Conservation (phyloP, 2,888 invertebrate genomes). For the Monoplex corrugatus region DNA sequence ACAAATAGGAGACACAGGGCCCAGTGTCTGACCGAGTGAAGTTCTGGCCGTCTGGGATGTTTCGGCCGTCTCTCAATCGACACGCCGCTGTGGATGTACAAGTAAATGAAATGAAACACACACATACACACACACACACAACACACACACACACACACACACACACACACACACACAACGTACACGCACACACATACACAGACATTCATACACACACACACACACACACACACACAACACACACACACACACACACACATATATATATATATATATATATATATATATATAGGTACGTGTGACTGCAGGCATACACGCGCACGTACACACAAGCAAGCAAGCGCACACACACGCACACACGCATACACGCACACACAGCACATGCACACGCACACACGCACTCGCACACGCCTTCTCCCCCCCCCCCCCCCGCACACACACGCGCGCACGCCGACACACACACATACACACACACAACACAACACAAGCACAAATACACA, state of each 20-base stretch:
- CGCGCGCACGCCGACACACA: background rate
- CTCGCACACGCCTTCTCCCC: background rate
- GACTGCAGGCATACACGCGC: background rate
- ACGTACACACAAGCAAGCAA: background rate
- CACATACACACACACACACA: background rate
- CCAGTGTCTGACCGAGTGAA: constrained; percentile 38
- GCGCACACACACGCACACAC: constrained; percentile 23
- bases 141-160: background rate
- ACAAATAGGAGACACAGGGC: constrained; percentile 40
- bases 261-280: background rate
- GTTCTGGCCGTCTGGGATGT: constrained; percentile 33
- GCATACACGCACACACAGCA: background rate
- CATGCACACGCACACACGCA: constrained; percentile 29
- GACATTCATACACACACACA: background rate
- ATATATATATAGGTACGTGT: background rate
- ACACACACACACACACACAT: background rate
- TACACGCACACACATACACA: background rate
- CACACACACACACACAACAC: constrained; percentile 16
- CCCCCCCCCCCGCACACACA: background rate
- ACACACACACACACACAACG: background rate
- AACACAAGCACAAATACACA: background rate
- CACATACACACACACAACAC: background rate
- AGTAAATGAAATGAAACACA: background rate
- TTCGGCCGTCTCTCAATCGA: constrained; percentile 35
- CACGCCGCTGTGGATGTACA: background rate